Conservation (phyloP, 2,888 invertebrate genomes). For the Gymnosoma rotundatum region DNA sequence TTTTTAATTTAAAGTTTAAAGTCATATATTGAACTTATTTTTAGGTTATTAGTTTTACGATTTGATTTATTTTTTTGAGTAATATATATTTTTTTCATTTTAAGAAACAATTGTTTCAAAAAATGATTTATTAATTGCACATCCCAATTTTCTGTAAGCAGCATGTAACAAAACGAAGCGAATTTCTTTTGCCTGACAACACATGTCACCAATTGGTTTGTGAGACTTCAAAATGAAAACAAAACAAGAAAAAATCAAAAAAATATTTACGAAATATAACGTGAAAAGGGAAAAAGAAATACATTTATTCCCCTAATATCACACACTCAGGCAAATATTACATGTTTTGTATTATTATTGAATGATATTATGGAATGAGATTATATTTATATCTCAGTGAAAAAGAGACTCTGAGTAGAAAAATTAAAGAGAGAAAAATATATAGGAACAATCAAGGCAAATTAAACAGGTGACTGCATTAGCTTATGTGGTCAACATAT, state of each 20-base stretch:
- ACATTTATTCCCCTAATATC: conserved; percentile 19
- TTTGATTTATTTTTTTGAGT: too few relatives aligned
- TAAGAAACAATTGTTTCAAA: neutral
- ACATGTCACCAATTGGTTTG: conserved; percentile 45
- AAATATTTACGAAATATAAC: conserved; percentile 63
- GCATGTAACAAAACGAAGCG: conserved; percentile 7
- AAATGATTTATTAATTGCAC: conserved; percentile 6
- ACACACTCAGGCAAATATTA: too few relatives aligned
- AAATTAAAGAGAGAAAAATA: too few relatives aligned
- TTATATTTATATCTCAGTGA: neutral
- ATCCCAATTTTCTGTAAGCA: conserved; percentile 4
- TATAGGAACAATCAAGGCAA: too few relatives aligned
- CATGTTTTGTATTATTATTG: neutral
- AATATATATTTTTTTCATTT: too few relatives aligned
- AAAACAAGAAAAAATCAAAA: conserved; percentile 47
- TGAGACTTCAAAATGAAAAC: conserved; percentile 39
- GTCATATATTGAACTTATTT: too few relatives aligned
- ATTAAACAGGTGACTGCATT: too few relatives aligned
- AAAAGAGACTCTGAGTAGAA: neutral
- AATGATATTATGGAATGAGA: too few relatives aligned
- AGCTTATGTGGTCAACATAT: too few relatives aligned
- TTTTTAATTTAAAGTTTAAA: too few relatives aligned
- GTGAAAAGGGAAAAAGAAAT: neutral
- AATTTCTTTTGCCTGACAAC: conserved; percentile 8
- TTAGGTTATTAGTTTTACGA: too few relatives aligned